Evolutionary conservation across 2,797 vertebrate species (phyloP).

Genomic region (Lutra lutra): DNA sequence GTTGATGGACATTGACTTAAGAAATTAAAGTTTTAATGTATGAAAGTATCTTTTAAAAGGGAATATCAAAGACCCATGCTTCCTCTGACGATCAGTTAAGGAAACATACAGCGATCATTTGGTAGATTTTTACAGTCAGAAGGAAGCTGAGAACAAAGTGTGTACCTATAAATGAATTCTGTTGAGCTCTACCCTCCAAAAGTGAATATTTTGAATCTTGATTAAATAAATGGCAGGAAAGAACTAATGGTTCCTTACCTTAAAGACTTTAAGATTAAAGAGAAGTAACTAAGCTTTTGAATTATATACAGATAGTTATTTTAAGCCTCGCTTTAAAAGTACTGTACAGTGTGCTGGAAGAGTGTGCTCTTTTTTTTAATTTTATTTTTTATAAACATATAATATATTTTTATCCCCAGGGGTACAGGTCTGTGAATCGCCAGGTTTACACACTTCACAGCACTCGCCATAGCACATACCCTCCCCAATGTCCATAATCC

Average conservation of each 20-base stretch:
- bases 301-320: background rate
- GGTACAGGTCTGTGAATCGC: too few relatives aligned
- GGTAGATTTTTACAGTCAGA: background rate
- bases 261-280: slow-evolving; percentile 31
- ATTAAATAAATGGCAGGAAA: slow-evolving; percentile 17
- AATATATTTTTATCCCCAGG: too few relatives aligned
- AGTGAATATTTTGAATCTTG: background rate
- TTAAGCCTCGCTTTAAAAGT: slow-evolving; percentile 26
- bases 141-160: slow-evolving; percentile 22
- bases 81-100: background rate
- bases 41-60: slow-evolving; percentile 18
- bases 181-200: background rate
- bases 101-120: background rate
- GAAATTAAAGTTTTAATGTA: background rate
- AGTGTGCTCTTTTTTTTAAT: background rate
- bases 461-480: too few relatives aligned
- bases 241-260: background rate
- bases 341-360: background rate
- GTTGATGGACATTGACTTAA: background rate
- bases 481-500: too few relatives aligned
- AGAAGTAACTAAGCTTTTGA: slow-evolving; percentile 11
- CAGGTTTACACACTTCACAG: too few relatives aligned
- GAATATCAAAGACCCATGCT: slow-evolving; percentile 1
- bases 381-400: too few relatives aligned
- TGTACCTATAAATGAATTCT: background rate